Evolutionary conservation across 2,113 vertebrate species (phyloP), one percentile per base, ranked within the genome.

Genomic region (Cairina moschata): DNA sequence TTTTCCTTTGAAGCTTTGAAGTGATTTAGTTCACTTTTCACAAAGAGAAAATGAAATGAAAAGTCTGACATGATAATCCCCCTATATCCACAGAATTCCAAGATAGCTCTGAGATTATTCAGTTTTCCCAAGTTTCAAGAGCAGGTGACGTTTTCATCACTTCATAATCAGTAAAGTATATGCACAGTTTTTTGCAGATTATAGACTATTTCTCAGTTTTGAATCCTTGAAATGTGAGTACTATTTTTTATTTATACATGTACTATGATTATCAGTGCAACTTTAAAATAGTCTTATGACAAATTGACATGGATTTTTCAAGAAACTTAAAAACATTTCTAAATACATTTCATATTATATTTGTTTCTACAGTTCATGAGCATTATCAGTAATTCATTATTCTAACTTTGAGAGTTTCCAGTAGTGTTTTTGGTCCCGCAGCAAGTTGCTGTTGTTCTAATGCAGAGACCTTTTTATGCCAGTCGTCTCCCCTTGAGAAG

Each of bases 111-210:
- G 38, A 71, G 29, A 48, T 88, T 91, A 54, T 88, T 94, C 18
- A 67, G 14, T 73, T 94, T 91, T 95, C 68, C 72, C 15, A 68
- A 71, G 48, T 95, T 93, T 90, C 85, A 88, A 21, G 23, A 42
- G 29, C 38, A 74, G 59, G 36, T 74, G 46, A 63, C 17, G 55
- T 77, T 94, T 93, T 86, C 72, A 74, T 80, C 29, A 42, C 34
- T 77, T 94, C 56, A 21, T 67, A 86, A 94, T 90, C 79, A 81
- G 52, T 63, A 76, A 83, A 90, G 21, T 74, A 6, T 84, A 73
- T 32, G 20, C 17, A 54, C 21, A 63, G 79, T 20, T 94, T 25
- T 86, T 86, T 72, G 63, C 13, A 90, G 72, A 48, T 42, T 86
- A 29, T 79, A 4, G 83, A 50, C 68, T 72, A 13, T 79, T 89